Conservation (phyloP, 2,113 vertebrate genomes). For the Cephalopholis sonnerati region DNA sequence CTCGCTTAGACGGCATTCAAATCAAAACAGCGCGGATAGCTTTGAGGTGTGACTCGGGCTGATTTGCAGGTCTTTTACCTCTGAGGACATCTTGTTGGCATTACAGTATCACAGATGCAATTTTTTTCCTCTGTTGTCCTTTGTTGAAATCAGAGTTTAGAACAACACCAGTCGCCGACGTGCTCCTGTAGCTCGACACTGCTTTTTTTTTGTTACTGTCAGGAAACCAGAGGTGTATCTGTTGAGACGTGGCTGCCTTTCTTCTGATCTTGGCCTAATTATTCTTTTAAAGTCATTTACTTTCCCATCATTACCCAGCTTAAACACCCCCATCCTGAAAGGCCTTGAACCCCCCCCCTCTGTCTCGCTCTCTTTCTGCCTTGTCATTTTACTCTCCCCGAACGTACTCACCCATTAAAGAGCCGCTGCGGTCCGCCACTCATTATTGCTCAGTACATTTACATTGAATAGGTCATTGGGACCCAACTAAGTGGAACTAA, state of each 20-base stretch:
- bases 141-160: constrained; percentile 42
- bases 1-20: constrained; percentile 37
- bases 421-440: constrained; percentile 81
- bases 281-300: constrained; percentile 69
- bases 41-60: constrained; percentile 62
- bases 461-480: constrained; percentile 93
- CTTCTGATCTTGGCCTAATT: constrained; percentile 48
- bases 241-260: constrained; percentile 46
- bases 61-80: constrained; percentile 63
- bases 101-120: constrained; percentile 40
- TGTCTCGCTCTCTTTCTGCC: constrained; percentile 65
- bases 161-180: constrained; percentile 28
- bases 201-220: constrained; percentile 43
- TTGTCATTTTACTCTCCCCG: constrained; percentile 78
- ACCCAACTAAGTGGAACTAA: constrained; percentile 95
- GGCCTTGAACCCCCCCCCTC: constrained; percentile 73
- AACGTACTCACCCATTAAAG: constrained; percentile 83
- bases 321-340: constrained; percentile 71
- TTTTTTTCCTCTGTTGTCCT: constrained; percentile 6
- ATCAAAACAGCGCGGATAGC: constrained; percentile 54
- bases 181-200: constrained; percentile 30
- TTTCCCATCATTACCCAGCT: constrained; percentile 70
- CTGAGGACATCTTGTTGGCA: constrained; percentile 45
- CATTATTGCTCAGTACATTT: constrained; percentile 86
- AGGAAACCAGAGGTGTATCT: constrained; percentile 53